Evolutionary conservation across 2,797 vertebrate genomes (phyloP).

Genomic region (Sphaeramia orbicularis): DNA sequence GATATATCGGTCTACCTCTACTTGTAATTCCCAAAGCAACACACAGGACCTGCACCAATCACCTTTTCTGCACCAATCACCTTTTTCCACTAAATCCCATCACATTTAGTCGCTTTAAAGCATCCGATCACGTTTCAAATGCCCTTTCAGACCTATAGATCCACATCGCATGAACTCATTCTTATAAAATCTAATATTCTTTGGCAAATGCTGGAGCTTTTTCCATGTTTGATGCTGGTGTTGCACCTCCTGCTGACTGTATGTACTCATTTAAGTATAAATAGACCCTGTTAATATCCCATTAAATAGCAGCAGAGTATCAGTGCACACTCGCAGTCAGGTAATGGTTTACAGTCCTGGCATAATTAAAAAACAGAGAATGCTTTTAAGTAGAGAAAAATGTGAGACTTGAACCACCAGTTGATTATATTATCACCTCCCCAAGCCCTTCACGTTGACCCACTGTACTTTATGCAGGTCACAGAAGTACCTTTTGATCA

Average conservation of each 20-base stretch:
- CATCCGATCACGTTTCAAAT: neutral
- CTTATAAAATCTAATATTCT: neutral
- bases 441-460: neutral
- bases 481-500: neutral
- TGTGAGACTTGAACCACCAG: neutral
- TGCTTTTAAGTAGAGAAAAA: neutral
- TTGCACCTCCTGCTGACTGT: neutral
- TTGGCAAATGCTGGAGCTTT: neutral
- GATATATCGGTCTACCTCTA: too few species aligned
- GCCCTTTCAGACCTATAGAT: too few species aligned
- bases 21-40: too few species aligned
- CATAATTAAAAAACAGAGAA: neutral
- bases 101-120: too few species aligned
- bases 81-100: too few species aligned
- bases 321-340: neutral
- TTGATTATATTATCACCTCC: neutral
- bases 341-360: neutral
- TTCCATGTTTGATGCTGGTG: neutral
- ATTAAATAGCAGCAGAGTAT: neutral
- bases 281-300: conserved; percentile 5
- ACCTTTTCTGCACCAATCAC: neutral
- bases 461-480: conserved; percentile 1
- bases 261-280: neutral
- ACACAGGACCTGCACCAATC: neutral
- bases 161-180: neutral